A percentile compares a stretch with the other conserved stretches of the same genome.
phyloP scores from a whole-genome alignment of 2,797 vertebrate species.

The Telmatherina bonti region DNA sequence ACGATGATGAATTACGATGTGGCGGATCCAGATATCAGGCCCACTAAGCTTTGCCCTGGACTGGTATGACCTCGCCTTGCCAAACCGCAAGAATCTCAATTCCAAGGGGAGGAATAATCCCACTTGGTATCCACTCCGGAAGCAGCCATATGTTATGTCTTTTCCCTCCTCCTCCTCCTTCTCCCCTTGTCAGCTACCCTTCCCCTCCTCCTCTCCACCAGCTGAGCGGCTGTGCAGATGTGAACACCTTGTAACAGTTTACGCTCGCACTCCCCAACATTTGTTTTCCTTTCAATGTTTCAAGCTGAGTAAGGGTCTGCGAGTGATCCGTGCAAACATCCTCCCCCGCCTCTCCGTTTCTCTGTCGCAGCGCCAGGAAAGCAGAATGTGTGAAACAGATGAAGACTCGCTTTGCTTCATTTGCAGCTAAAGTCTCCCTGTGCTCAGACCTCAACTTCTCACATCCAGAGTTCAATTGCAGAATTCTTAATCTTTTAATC shows the following conservation, averaged over 20 bases:
- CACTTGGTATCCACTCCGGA: constrained; percentile 37
- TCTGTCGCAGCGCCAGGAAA: constrained; percentile 43
- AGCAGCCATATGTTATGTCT: constrained; percentile 67
- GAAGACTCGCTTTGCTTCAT: constrained; percentile 40
- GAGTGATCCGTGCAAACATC: constrained; percentile 32
- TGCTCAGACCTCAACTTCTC: constrained; percentile 63
- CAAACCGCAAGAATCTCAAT: constrained; percentile 63
- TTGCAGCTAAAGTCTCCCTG: constrained; percentile 44
- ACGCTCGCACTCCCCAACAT: constrained; percentile 53
- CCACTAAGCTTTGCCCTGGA: constrained; percentile 37
- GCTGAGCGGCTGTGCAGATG: constrained; percentile 64
- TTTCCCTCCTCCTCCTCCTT: constrained; percentile 19
- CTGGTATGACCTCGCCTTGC: constrained; percentile 52
- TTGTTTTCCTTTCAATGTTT: constrained; percentile 66
- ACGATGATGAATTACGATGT: constrained; percentile 54
- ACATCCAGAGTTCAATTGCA: constrained; percentile 73
- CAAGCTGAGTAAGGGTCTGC: constrained; percentile 55
- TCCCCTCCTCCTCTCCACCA: constrained; percentile 1
- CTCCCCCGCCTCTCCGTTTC: constrained; percentile 18
- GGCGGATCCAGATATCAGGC: constrained; percentile 35
- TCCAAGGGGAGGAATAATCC: constrained; percentile 51
- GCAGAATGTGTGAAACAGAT: constrained; percentile 60
- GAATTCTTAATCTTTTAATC: constrained; percentile 84
- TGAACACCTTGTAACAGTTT: constrained; percentile 71
- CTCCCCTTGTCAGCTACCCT: constrained; percentile 25